phyloP scores from a whole-genome alignment of 1,140 invertebrate genomes.

The Tetragnatha versicolor region DNA sequence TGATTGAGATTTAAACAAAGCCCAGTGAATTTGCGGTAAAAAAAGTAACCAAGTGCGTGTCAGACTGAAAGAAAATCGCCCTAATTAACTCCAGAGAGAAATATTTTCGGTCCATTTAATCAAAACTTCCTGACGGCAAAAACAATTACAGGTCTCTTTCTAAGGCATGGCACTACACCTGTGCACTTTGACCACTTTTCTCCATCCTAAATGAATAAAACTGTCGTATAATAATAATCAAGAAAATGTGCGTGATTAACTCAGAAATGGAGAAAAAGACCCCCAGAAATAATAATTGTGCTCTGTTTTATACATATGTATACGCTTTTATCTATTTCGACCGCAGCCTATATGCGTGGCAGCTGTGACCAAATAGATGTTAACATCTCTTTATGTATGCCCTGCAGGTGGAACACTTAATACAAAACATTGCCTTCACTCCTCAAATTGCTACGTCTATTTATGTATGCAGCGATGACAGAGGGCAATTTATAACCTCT shows the following conservation, averaged over 20 bases:
- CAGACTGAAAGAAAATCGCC: too few relatives aligned
- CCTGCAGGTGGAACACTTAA: conserved; percentile 39
- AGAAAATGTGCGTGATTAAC: too few relatives aligned
- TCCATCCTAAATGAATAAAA: too few relatives aligned
- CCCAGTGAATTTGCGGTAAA: too few relatives aligned
- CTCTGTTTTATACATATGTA: conserved; percentile 37
- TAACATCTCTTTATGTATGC: conserved; percentile 22
- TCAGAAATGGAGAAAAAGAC: not conserved
- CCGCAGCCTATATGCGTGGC: not conserved
- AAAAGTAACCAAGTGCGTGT: too few relatives aligned
- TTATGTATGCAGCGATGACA: conserved; percentile 47
- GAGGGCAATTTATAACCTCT: conserved; percentile 46
- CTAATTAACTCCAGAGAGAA: too few relatives aligned
- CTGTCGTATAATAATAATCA: not conserved
- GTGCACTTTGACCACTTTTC: too few relatives aligned
- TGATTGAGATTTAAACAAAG: too few relatives aligned
- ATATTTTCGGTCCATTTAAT: too few relatives aligned
- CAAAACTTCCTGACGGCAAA: too few relatives aligned
- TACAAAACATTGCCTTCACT: conserved; percentile 24
- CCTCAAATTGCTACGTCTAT: not conserved
- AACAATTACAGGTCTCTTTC: too few relatives aligned
- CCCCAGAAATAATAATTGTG: conserved; percentile 15
- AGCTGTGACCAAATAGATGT: conserved; percentile 37
- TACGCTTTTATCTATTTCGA: conserved; percentile 26
- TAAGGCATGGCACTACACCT: too few relatives aligned